Conservation (phyloP, 2,888 invertebrate species). For the Latrodectus hesperus region DNA sequence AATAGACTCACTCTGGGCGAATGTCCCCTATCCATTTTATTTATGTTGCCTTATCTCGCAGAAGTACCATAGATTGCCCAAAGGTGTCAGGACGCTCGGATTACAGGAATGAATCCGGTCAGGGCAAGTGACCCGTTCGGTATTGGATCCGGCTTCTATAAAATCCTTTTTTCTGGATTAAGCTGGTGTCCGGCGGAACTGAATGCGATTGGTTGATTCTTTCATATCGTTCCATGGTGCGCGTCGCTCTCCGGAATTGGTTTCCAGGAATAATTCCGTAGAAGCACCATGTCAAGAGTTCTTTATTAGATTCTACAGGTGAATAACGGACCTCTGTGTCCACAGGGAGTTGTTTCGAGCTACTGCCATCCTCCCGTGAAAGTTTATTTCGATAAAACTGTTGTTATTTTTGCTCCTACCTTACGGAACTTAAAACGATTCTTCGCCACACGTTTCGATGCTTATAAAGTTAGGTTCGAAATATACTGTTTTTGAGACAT, state of each 20-base stretch:
- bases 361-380: no score
- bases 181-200: slow-evolving; percentile 7
- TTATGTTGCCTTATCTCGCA: neutral
- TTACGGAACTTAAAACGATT: no score
- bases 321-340: neutral
- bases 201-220: slow-evolving; percentile 1
- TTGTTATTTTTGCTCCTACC: no score
- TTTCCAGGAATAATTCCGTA: neutral
- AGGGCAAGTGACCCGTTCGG: slow-evolving; percentile 25
- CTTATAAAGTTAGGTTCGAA: no score
- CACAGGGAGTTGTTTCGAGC: neutral
- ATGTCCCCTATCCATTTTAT: neutral
- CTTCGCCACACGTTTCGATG: no score
- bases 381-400: no score
- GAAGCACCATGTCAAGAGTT: neutral
- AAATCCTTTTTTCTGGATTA: slow-evolving; percentile 31
- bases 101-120: slow-evolving; percentile 22
- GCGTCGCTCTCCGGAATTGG: neutral
- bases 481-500: no score
- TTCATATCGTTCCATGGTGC: neutral
- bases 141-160: slow-evolving; percentile 18
- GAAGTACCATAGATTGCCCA: neutral
- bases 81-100: neutral
- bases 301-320: slow-evolving; percentile 19
- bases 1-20: neutral